phyloP scores from a whole-genome alignment of 2,797 vertebrate genomes.

The Enteromius anoplus region DNA sequence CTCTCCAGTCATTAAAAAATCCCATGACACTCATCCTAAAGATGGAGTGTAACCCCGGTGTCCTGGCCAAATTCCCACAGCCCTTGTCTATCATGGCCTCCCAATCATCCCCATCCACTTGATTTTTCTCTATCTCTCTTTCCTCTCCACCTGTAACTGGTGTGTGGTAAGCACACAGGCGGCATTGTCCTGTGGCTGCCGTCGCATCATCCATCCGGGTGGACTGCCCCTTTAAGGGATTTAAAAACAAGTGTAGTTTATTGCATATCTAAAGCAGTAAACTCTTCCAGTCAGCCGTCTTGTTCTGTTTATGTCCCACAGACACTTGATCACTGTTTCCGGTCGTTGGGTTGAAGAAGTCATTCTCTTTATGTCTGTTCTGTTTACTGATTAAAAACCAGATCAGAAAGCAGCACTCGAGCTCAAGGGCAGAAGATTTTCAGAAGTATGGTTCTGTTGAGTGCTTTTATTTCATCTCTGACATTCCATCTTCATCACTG shows the following conservation, averaged over 20 bases:
- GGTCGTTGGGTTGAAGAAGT: neutral
- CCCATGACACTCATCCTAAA: too few species aligned
- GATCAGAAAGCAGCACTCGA: neutral
- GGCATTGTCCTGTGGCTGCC: too few species aligned
- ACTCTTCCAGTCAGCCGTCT: slow-evolving; percentile 13
- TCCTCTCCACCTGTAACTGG: too few species aligned
- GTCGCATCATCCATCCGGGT: neutral
- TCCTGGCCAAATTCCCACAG: too few species aligned
- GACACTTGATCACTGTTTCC: slow-evolving; percentile 18
- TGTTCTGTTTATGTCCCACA: slow-evolving; percentile 7
- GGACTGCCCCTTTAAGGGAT: neutral
- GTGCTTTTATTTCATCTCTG: slow-evolving; percentile 30
- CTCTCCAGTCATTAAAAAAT: too few species aligned
- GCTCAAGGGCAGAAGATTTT: slow-evolving; percentile 36
- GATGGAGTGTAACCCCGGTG: too few species aligned
- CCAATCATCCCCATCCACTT: too few species aligned
- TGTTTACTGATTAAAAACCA: slow-evolving; percentile 34
- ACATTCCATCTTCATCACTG: slow-evolving; percentile 28
- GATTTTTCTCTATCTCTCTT: too few species aligned
- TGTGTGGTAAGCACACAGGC: too few species aligned
- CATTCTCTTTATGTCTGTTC: slow-evolving; percentile 17
- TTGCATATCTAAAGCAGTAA: slow-evolving; percentile 1
- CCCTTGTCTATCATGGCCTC: too few species aligned
- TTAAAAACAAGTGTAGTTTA: neutral
- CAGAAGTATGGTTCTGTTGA: slow-evolving; percentile 3